Evolutionary conservation across 2,888 invertebrate species (phyloP).

Genomic region (Nomada flava): DNA sequence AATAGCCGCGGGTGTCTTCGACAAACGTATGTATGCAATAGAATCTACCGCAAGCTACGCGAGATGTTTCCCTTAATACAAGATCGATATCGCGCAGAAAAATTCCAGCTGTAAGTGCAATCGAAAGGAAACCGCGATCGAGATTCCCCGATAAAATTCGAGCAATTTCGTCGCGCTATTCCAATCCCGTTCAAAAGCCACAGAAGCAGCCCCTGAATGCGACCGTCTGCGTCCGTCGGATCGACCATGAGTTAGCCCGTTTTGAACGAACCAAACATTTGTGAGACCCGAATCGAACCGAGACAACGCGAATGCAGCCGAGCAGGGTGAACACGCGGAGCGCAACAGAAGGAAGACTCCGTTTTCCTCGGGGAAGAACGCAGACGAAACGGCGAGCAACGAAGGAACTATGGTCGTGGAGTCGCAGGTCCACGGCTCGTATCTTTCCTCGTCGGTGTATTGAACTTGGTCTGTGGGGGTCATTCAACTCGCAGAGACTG

Average conservation of each 20-base stretch:
- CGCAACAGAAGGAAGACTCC: conserved; percentile 35
- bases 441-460: conserved; percentile 76
- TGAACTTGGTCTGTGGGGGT: conserved; percentile 82
- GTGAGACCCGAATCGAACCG: conserved; percentile 25
- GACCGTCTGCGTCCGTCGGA: background rate
- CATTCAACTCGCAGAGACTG: conserved; percentile 78
- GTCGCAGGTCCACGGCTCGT: conserved; percentile 52
- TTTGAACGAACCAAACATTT: conserved; percentile 30
- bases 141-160: conserved; percentile 6
- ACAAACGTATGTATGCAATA: background rate
- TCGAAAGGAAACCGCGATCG: background rate
- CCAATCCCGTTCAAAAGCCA: background rate
- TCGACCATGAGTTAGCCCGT: conserved; percentile 35
- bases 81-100: background rate
- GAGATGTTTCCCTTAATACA: background rate
- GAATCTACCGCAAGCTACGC: background rate
- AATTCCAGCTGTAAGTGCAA: background rate
- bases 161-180: conserved; percentile 15
- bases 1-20: background rate
- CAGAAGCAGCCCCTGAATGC: conserved; percentile 18
- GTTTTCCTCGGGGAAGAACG: conserved; percentile 37
- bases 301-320: background rate
- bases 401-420: conserved; percentile 64
- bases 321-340: conserved; percentile 10
- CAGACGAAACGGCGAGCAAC: conserved; percentile 51